Conservation (phyloP, 2,113 vertebrate genomes). For the Cranoglanis bouderius region DNA sequence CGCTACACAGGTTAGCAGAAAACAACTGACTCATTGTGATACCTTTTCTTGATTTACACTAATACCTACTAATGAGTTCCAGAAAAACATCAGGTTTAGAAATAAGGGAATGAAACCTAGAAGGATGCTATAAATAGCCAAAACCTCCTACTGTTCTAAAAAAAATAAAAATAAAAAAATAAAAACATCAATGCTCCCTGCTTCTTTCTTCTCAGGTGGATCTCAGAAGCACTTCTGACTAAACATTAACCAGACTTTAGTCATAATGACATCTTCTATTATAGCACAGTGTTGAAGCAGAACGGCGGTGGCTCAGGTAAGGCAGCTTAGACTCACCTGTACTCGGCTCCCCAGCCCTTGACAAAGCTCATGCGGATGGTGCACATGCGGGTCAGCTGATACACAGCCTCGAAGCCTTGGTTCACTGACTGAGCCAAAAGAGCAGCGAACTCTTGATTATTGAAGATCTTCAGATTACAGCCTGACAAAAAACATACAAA, state of each 20-base stretch:
- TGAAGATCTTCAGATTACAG: constrained; percentile 98
- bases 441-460: constrained; percentile 98
- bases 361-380: constrained; percentile 99
- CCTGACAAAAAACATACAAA: constrained; percentile 69
- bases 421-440: constrained; percentile 96
- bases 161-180: neutral
- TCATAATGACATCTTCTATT: neutral
- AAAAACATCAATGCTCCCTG: neutral
- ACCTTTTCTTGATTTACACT: neutral
- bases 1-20: neutral
- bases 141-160: neutral
- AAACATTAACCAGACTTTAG: neutral
- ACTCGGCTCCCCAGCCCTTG: constrained; percentile 97
- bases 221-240: neutral
- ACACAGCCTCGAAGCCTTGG: constrained; percentile 97
- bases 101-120: neutral
- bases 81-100: neutral
- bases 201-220: neutral
- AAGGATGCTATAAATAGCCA: neutral
- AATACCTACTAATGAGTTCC: constrained; percentile 1
- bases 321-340: constrained; percentile 80
- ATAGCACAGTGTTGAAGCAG: neutral
- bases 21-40: neutral
- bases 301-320: neutral
- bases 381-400: constrained; percentile 98